phyloP scores from a whole-genome alignment of 1,140 invertebrate genomes.

The Mizuhopecten yessoensis region DNA sequence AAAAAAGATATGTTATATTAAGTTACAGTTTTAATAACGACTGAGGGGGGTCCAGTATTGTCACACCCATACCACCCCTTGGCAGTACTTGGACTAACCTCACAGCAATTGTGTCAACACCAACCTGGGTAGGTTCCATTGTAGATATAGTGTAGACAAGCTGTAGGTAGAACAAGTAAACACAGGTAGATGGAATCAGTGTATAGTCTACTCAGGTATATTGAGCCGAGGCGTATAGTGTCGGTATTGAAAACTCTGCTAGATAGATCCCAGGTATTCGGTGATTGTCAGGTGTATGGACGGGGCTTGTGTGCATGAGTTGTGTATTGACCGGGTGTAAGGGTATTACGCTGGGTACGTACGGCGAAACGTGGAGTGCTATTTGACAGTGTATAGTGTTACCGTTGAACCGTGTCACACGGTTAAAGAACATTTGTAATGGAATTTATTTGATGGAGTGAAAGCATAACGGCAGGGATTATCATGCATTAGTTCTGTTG shows the following conservation, averaged over 20 bases:
- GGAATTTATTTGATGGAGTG: conserved; percentile 32
- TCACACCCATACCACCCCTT: background rate
- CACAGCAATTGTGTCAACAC: background rate
- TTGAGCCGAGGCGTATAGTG: background rate
- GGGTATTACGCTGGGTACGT: conserved; percentile 6
- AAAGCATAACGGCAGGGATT: background rate
- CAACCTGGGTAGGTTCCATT: conserved; percentile 14
- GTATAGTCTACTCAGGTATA: conserved; percentile 6
- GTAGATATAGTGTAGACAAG: background rate
- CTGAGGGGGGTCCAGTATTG: background rate
- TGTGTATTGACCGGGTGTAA: background rate
- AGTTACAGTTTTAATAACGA: background rate
- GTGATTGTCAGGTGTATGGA: background rate
- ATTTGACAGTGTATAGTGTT: background rate
- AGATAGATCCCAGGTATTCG: background rate
- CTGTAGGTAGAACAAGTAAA: background rate
- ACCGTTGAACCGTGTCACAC: background rate
- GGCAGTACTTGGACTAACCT: background rate
- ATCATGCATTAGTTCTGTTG: conserved; percentile 26
- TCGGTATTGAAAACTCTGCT: background rate
- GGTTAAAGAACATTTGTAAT: conserved; percentile 39
- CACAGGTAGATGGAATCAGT: conserved; percentile 28
- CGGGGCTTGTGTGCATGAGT: background rate
- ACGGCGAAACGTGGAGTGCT: conserved; percentile 16
- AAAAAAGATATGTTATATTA: background rate